These are phyloP conservation scores for Bubo bubo DNA, from an alignment of 2,113 vertebrate species.

Conservation along the genomic window DNA sequence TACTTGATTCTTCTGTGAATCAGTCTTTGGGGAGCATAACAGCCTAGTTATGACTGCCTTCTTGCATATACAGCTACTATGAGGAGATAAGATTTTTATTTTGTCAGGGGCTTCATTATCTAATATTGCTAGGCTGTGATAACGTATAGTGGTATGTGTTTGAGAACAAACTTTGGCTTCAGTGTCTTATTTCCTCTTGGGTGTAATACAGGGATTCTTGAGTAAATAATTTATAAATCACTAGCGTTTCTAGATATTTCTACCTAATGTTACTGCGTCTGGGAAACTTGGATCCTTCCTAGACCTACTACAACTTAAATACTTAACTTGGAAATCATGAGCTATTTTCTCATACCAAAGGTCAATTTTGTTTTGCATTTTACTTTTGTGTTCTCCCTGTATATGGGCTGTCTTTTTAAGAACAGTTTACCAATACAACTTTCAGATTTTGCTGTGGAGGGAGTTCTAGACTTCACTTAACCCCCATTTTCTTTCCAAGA, in stretches of 20 bases:
- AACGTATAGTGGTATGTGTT: background rate
- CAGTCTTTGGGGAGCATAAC: background rate
- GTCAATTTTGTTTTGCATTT: fast-evolving
- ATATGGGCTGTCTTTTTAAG: background rate
- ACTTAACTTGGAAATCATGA: background rate
- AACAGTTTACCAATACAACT: background rate
- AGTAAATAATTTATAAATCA: background rate
- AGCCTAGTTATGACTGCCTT: background rate
- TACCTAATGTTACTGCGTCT: background rate
- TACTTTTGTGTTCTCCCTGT: background rate
- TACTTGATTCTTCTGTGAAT: background rate
- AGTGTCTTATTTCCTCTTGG: background rate
- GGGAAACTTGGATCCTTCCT: background rate
- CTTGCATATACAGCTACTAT: background rate
- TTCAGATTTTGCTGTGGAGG: background rate
- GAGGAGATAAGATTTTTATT: background rate
- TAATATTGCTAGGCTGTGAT: background rate
- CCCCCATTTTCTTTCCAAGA: background rate
- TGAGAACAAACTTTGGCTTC: background rate
- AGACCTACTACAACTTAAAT: background rate
- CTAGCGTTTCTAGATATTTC: background rate
- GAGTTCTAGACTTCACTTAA: background rate
- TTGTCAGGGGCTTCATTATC: background rate
- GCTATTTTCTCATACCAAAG: background rate
- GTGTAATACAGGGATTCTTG: background rate